Evolutionary conservation across 1,140 invertebrate genomes (phyloP), one percentile per base, ranked within the genome.

Genomic region (Parasteatoda tepidariorum): DNA sequence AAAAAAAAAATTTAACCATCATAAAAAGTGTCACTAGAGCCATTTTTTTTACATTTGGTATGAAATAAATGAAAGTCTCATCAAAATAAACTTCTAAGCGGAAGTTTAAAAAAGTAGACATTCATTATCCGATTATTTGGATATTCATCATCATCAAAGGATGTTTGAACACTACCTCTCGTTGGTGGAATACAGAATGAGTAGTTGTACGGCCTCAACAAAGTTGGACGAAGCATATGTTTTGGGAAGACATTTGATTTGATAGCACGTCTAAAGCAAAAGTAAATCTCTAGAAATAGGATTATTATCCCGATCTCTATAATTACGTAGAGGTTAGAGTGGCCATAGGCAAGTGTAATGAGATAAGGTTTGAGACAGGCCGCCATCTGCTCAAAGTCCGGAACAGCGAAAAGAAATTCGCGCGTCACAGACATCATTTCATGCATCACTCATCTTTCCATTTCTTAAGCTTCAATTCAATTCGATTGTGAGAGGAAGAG

Each of bases 241-340:
- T 18, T 48, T 48, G 38, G 9, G 4, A 48, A 22, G 11, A 34
- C 34, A 68, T 3, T 41, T 26, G 24, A 61, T 75, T 76, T 15
- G 31, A 22, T 18, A 3, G 24, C 31, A 31, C 30, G 30, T 22
- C 9, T 15, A 41, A 30, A 59, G 54, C 78, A n/a, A n/a, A n/a
- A n/a, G n/a, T n/a, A 82, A 67, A 82, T 66, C 78, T 48, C 1
- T 82, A 55, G 78, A 71, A 82, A 82, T 70, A 61, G 78, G 66
- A 82, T 82, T 82, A 82, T 82, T 82, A 82, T 82, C 66, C 33
- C 24, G 66, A 82, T 82, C 54, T 62, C 78, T 82, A 71, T 82
- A 70, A 82, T 82, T 82, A 82, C 33, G 78, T n/a, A 48, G 78
- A 68, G 48, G 54, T 68, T 68, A 22, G 62, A 82, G 78, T 82